Evolutionary conservation across 2,797 vertebrate species (phyloP), one percentile per base, ranked within the genome.

Genomic region (Pipistrellus pipistrellus): DNA sequence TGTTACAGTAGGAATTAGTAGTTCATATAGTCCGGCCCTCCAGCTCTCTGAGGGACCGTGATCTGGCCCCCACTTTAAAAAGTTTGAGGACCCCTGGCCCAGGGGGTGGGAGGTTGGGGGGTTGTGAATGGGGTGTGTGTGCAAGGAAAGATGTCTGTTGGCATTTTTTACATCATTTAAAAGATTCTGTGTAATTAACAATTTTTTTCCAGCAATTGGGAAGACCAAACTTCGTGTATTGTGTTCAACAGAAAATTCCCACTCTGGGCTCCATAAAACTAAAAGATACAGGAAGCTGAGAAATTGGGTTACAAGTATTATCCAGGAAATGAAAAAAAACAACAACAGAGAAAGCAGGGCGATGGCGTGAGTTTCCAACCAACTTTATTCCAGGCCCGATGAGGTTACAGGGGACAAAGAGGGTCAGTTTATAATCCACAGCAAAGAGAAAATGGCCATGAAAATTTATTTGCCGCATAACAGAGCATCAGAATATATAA

Each of bases 401-500:
- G 75, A 64, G 88, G 94, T 90, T 88, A 85, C 89, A 93, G 73
- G 81, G 91, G 77, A 96, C 87, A 91, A 77, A 91, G 68, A 51
- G 25, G 77, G 66, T 80, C 90, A 72, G 88, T 95, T 96, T 92
- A 94, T 9, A 89, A 81, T 92, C 57, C 51, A 71, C 82, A 30
- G 51, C 71, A 85, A 89, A 53, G 73, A 95, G 85, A 87, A 72
- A 95, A 88, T 38, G 75, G 93, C 90, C 72, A 77, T 95, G 89
- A 95, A 96, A 96, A 94, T 93, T 97, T 90, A 95, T 96, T 93
- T 95, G 62, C 89, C 48, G 57, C 95, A 96, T 92, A 92, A 72
- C 81, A 93, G 53, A 85, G 72, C 57, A 93, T 92, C 94, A 96
- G 95, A 94, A 95, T 95, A 91, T 78, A 94, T 95, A 93, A 96